A percentile compares a stretch with the other conserved stretches of the same genome.
Conservation (phyloP, 2,113 vertebrate genomes). For the Chloropsis cyanopogon region DNA sequence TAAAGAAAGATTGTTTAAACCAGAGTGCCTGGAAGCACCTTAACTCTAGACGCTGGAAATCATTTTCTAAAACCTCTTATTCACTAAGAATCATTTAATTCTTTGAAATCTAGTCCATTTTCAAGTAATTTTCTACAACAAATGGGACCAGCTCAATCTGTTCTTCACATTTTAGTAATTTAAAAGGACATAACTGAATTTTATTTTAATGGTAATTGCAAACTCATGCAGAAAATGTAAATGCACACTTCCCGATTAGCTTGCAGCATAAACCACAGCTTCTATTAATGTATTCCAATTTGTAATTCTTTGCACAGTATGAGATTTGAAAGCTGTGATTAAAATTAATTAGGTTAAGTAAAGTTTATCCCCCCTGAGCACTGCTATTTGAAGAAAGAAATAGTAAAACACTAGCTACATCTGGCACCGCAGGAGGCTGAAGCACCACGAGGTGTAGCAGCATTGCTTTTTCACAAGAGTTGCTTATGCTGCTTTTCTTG, state of each 20-base stretch:
- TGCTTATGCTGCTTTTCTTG: conserved; percentile 63
- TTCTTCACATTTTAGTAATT: conserved; percentile 74
- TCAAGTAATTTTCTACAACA: conserved; percentile 65
- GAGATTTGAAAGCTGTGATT: conserved; percentile 85
- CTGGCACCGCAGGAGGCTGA: conserved; percentile 72
- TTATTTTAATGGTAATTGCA: conserved; percentile 80
- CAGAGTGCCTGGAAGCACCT: conserved; percentile 47
- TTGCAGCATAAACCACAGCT: conserved; percentile 77
- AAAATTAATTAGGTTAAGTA: conserved; percentile 89
- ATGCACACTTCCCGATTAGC: conserved; percentile 77
- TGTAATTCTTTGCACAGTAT: conserved; percentile 85
- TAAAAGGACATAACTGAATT: conserved; percentile 76
- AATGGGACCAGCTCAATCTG: conserved; percentile 70
- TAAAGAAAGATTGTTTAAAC: conserved; percentile 51
- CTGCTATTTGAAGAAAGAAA: conserved; percentile 76
- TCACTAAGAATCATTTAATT: conserved; percentile 59
- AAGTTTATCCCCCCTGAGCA: conserved; percentile 84
- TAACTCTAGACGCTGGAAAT: conserved; percentile 55
- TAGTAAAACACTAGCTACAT: conserved; percentile 72
- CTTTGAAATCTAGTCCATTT: conserved; percentile 67
- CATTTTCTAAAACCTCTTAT: conserved; percentile 36
- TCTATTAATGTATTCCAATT: conserved; percentile 83
- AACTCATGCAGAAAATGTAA: conserved; percentile 81
- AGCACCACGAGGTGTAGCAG: conserved; percentile 39
- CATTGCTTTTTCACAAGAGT: conserved; percentile 37